These are phyloP conservation scores for Drosophila repletoides DNA, from an alignment of 1,140 invertebrate genomes.

Conservation along the genomic window DNA sequence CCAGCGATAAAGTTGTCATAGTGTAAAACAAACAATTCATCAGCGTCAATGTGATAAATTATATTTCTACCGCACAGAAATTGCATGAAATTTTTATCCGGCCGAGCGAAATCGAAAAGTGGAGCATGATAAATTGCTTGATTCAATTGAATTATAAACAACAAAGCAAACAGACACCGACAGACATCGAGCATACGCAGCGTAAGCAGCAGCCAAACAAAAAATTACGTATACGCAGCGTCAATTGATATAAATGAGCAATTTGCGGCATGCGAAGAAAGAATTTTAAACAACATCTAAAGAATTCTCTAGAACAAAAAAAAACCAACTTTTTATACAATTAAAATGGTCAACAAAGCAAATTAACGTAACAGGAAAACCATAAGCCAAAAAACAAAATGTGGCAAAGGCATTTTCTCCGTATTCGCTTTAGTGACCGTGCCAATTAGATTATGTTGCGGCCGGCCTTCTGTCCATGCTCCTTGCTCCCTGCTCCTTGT, in stretches of 20 bases:
- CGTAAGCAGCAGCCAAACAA: neutral
- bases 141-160: slow-evolving; percentile 76
- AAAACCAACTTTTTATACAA: slow-evolving; percentile 10
- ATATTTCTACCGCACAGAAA: slow-evolving; percentile 64
- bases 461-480: too few species aligned
- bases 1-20: slow-evolving; percentile 74
- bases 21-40: slow-evolving; percentile 76
- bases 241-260: slow-evolving; percentile 5
- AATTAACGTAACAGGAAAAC: too few species aligned
- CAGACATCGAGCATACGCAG: slow-evolving; percentile 51
- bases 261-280: neutral
- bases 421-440: slow-evolving; percentile 1
- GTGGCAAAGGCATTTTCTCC: slow-evolving; percentile 12
- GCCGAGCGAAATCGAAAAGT: slow-evolving; percentile 45
- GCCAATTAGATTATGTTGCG: slow-evolving; percentile 39
- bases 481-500: slow-evolving; percentile 3
- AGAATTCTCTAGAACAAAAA: neutral
- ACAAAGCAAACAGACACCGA: slow-evolving; percentile 30
- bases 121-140: slow-evolving; percentile 65
- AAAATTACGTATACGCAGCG: slow-evolving; percentile 29
- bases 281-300: neutral
- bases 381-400: slow-evolving; percentile 19
- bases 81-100: slow-evolving; percentile 67
- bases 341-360: slow-evolving; percentile 25
- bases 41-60: slow-evolving; percentile 79